Percentiles rank a stretch among this genome's conserved stretches.
Evolutionary conservation across 2,113 vertebrate genomes (phyloP).

Genomic region (Siniperca knerii): DNA sequence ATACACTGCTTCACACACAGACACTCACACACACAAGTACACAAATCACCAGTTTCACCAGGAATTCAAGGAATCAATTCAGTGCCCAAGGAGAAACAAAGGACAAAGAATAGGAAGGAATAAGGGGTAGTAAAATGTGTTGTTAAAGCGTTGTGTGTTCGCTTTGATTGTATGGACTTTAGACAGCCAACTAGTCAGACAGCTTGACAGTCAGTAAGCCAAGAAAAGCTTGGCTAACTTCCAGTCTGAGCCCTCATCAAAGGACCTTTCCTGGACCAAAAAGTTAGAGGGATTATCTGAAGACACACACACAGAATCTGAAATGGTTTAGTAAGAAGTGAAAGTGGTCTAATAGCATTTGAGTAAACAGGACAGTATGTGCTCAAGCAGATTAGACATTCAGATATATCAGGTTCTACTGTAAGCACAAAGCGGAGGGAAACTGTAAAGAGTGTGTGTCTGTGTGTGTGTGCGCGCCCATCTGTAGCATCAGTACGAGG

Average conservation of each 20-base stretch:
- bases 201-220: constrained; percentile 66
- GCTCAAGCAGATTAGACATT: constrained; percentile 46
- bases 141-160: constrained; percentile 41
- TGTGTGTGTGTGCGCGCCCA: constrained; percentile 20
- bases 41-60: constrained; percentile 15
- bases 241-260: constrained; percentile 70
- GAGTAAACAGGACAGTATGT: constrained; percentile 35
- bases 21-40: not conserved
- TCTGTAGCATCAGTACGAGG: constrained; percentile 40
- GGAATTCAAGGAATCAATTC: constrained; percentile 14
- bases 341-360: constrained; percentile 41
- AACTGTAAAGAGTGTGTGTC: not conserved
- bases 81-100: constrained; percentile 41
- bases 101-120: constrained; percentile 21
- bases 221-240: constrained; percentile 70
- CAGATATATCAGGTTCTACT: constrained; percentile 43
- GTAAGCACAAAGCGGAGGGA: constrained; percentile 20
- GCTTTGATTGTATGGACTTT: constrained; percentile 51
- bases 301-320: constrained; percentile 22
- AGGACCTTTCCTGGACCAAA: constrained; percentile 66
- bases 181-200: constrained; percentile 53
- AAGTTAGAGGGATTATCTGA: constrained; percentile 68
- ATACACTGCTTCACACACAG: constrained; percentile 34
- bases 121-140: constrained; percentile 22
- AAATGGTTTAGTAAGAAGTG: constrained; percentile 42